These are phyloP conservation scores for Clarias batrachus DNA, from an alignment of 2,113 vertebrate genomes.

Conservation along the genomic window DNA sequence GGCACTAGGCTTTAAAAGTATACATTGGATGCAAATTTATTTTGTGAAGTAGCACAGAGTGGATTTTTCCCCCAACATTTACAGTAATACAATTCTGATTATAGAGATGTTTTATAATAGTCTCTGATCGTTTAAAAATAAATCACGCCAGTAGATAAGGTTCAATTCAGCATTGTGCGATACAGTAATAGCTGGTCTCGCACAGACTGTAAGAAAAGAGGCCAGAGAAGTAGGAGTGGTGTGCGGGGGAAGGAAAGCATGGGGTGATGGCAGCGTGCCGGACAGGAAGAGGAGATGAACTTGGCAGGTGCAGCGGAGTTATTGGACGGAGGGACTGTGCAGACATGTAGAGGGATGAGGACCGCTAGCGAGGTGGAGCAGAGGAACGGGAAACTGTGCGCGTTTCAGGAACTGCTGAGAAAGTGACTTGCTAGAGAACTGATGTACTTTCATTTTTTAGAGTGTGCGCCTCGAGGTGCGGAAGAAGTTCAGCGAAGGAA, in stretches of 20 bases:
- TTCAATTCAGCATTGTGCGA: not conserved
- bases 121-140: not conserved
- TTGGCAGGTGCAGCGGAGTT: slow-evolving; percentile 46
- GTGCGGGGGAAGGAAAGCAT: slow-evolving; percentile 42
- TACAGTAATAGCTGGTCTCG: slow-evolving; percentile 7
- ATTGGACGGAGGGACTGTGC: slow-evolving; percentile 40
- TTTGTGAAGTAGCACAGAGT: not conserved
- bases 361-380: slow-evolving; percentile 25
- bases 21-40: not conserved
- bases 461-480: not conserved
- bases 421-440: not conserved
- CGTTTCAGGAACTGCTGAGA: slow-evolving; percentile 5
- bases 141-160: not conserved
- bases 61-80: not conserved
- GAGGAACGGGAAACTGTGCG: not conserved
- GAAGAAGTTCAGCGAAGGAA: not conserved
- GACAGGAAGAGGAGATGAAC: slow-evolving; percentile 54
- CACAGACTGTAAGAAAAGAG: slow-evolving; percentile 22
- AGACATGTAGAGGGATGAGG: slow-evolving; percentile 47
- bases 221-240: slow-evolving; percentile 32
- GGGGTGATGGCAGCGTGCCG: slow-evolving; percentile 50
- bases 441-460: not conserved
- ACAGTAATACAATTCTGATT: not conserved
- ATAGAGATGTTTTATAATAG: slow-evolving; percentile 3
- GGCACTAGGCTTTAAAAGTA: not conserved